Percentiles rank a stretch among this genome's conserved stretches.
phyloP scores from a whole-genome alignment of 2,888 invertebrate species.

The Alloplasta piceator region DNA sequence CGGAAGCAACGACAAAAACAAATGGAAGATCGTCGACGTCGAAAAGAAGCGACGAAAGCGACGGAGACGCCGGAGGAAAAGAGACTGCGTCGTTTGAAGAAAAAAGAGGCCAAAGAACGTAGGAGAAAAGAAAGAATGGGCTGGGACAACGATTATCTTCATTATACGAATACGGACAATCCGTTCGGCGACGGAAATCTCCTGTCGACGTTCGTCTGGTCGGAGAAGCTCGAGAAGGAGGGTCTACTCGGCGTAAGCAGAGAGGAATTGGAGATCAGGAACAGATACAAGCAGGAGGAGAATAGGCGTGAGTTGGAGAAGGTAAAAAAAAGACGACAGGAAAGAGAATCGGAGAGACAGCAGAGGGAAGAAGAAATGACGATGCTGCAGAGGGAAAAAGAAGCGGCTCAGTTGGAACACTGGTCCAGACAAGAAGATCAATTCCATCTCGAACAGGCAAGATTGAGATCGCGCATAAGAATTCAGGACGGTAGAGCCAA shows the following conservation, averaged over 20 bases:
- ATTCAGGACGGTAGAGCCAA: constrained; percentile 99
- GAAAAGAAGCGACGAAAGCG: constrained; percentile 92
- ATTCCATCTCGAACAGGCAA: constrained; percentile 98
- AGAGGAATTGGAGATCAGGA: constrained; percentile 92
- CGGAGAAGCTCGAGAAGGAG: constrained; percentile 97
- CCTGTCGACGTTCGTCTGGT: constrained; percentile 98
- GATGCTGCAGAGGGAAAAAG: constrained; percentile 93
- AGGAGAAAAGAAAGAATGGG: constrained; percentile 96
- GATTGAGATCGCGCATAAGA: constrained; percentile 95
- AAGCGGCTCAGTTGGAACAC: constrained; percentile 95
- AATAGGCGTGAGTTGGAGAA: constrained; percentile 97
- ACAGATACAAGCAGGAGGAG: constrained; percentile 94
- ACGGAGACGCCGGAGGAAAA: constrained; percentile 98
- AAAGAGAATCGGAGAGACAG: constrained; percentile 94
- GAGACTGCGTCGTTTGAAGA: constrained; percentile 90
- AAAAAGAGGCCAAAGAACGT: constrained; percentile 96
- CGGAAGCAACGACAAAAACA: constrained; percentile 89
- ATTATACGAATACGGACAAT: constrained; percentile 99
- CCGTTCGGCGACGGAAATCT: constrained; percentile 99
- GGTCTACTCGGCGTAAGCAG: constrained; percentile 91
- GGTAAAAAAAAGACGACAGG: constrained; percentile 94
- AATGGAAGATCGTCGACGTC: constrained; percentile 87
- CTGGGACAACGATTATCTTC: constrained; percentile 98
- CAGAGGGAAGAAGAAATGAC: constrained; percentile 92
- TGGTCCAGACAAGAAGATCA: constrained; percentile 99